Percentiles rank a stretch among this genome's conserved stretches.
Conservation (phyloP, 2,888 invertebrate genomes). For the Monopis laevigella region DNA sequence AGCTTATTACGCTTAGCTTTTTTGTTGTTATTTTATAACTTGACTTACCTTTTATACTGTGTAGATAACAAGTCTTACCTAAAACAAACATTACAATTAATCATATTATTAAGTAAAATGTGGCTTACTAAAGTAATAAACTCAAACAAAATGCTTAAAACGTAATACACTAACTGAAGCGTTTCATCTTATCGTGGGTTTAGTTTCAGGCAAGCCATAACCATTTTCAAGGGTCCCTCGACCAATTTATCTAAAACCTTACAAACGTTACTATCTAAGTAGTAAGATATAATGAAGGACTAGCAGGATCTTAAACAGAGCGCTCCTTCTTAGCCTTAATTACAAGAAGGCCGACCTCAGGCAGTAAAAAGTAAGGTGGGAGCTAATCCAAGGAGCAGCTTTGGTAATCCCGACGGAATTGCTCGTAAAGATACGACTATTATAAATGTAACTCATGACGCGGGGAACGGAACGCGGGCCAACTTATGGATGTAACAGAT, state of each 20-base stretch:
- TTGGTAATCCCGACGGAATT: constrained; percentile 19
- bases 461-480: neutral
- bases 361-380: constrained; percentile 17
- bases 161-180: too few relatives aligned
- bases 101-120: too few relatives aligned
- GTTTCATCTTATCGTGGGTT: too few relatives aligned
- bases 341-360: constrained; percentile 15
- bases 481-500: too few relatives aligned
- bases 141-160: too few relatives aligned
- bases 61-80: too few relatives aligned
- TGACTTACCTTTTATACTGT: too few relatives aligned
- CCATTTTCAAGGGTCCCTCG: neutral
- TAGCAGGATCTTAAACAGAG: constrained; percentile 3
- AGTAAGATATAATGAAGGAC: constrained; percentile 4
- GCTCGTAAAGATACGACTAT: constrained; percentile 19
- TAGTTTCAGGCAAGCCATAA: neutral
- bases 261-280: constrained; percentile 1
- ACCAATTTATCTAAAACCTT: constrained; percentile 4
- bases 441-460: constrained; percentile 14
- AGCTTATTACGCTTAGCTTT: too few relatives aligned
- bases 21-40: too few relatives aligned
- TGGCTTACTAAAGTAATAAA: too few relatives aligned
- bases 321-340: constrained; percentile 12
- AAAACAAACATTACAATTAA: too few relatives aligned
- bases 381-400: constrained; percentile 11